Conservation (phyloP, 1,140 invertebrate genomes). For the Kradibia gibbosae region DNA sequence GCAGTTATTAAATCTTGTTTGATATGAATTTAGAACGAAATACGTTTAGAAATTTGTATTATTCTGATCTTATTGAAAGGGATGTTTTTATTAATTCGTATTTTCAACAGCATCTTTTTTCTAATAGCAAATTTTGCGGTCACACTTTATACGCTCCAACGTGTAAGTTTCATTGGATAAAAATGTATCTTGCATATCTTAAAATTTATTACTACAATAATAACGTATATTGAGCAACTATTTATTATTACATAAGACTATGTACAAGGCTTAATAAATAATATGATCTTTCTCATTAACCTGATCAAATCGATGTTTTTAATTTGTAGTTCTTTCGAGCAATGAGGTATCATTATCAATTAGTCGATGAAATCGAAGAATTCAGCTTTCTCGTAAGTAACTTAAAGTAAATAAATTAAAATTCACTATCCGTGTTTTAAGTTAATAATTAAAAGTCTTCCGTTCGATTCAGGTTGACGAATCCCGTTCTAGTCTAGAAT, state of each 20-base stretch:
- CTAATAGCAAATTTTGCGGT: slow-evolving; percentile 55
- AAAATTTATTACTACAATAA: not conserved
- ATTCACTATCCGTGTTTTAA: not conserved
- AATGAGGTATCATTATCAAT: slow-evolving; percentile 57
- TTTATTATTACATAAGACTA: too few species aligned
- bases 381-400: slow-evolving; percentile 58
- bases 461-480: slow-evolving; percentile 54
- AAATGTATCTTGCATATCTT: not conserved
- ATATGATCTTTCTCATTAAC: not conserved
- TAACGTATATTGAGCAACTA: too few species aligned
- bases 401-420: too few species aligned
- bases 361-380: slow-evolving; percentile 58
- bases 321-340: slow-evolving; percentile 59
- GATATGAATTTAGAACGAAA: slow-evolving; percentile 43
- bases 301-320: slow-evolving; percentile 15
- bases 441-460: slow-evolving; percentile 7
- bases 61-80: slow-evolving; percentile 11
- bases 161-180: slow-evolving; percentile 55
- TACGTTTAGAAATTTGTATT: not conserved
- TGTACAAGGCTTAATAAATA: not conserved
- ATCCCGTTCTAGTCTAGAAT: slow-evolving; percentile 59
- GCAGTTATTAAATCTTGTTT: not conserved
- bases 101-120: slow-evolving; percentile 59
- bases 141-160: slow-evolving; percentile 57
- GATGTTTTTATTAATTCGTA: slow-evolving; percentile 57